Percentiles rank a stretch among this genome's conserved stretches.
phyloP scores from a whole-genome alignment of 1,140 invertebrate genomes.

The Probaryconus sp. region DNA sequence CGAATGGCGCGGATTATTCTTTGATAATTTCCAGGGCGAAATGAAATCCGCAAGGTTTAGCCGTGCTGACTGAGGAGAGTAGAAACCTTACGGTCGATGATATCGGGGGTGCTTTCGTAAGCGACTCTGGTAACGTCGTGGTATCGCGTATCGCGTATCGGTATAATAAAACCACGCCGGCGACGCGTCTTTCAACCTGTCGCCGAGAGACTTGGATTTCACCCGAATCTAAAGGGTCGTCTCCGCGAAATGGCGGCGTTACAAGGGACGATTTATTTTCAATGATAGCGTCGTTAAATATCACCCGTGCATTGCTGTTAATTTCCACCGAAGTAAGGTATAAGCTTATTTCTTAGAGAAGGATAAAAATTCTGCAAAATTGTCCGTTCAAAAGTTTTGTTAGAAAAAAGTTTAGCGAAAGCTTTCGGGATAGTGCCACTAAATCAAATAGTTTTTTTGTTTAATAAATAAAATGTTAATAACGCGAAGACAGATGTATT shows the following conservation, averaged over 20 bases:
- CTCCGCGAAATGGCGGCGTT: conserved; percentile 37
- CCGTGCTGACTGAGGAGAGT: conserved; percentile 15
- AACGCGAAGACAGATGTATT: too few species aligned
- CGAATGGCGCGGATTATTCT: conserved; percentile 39
- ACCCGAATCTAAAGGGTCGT: conserved; percentile 30
- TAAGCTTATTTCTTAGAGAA: neutral
- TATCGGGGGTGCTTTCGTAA: conserved; percentile 44
- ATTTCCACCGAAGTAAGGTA: conserved; percentile 36
- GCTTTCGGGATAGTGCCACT: too few species aligned
- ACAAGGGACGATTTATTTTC: conserved; percentile 63
- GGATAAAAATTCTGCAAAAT: conserved; percentile 1
- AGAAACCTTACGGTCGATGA: conserved; percentile 50
- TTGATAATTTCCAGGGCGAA: conserved; percentile 46
- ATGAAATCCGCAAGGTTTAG: conserved; percentile 34
- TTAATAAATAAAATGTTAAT: too few species aligned
- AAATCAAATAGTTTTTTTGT: too few species aligned
- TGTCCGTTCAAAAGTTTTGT: too few species aligned
- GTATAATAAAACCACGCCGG: conserved; percentile 54
- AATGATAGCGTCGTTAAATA: conserved; percentile 63
- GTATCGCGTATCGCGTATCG: conserved; percentile 57
- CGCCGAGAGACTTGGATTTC: conserved; percentile 39
- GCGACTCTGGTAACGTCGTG: conserved; percentile 47
- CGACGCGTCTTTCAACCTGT: conserved; percentile 55
- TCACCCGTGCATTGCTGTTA: conserved; percentile 66
- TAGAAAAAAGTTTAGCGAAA: too few species aligned